Conservation (phyloP, 2,797 vertebrate species). For the Catamblyrhynchus diadema region DNA sequence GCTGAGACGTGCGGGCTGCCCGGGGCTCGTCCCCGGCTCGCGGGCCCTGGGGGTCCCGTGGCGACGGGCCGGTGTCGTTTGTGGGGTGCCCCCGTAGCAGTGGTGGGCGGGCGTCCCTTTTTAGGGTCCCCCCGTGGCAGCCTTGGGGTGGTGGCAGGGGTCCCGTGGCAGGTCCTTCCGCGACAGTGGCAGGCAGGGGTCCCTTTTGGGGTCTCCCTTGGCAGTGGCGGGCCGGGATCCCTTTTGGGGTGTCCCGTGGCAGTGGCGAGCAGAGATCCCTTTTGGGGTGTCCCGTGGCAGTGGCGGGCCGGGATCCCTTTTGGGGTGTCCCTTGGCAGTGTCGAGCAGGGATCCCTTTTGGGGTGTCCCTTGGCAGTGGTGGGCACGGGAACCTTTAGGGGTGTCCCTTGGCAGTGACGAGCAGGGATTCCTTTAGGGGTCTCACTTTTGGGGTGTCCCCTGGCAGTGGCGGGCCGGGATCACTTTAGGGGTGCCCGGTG, state of each 20-base stretch:
- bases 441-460: no score
- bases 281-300: no score
- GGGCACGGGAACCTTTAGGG: no score
- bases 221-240: no score
- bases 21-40: background rate
- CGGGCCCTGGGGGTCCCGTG: background rate
- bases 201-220: no score
- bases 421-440: background rate
- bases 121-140: background rate
- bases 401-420: no score
- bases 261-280: no score
- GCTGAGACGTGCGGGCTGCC: background rate
- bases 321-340: background rate
- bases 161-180: background rate
- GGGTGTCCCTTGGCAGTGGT: background rate
- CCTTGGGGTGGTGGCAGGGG: background rate
- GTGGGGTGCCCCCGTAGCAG: background rate
- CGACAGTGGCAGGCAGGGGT: no score
- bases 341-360: accelerated
- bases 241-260: no score
- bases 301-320: background rate
- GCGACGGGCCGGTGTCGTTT: background rate
- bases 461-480: background rate
- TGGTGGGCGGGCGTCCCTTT: background rate
- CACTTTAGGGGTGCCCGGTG: background rate